A percentile compares a stretch with the other conserved stretches of the same genome.
These are phyloP conservation scores for Lutraria lutraria DNA, from an alignment of 2,888 invertebrate species.

Conservation along the genomic window DNA sequence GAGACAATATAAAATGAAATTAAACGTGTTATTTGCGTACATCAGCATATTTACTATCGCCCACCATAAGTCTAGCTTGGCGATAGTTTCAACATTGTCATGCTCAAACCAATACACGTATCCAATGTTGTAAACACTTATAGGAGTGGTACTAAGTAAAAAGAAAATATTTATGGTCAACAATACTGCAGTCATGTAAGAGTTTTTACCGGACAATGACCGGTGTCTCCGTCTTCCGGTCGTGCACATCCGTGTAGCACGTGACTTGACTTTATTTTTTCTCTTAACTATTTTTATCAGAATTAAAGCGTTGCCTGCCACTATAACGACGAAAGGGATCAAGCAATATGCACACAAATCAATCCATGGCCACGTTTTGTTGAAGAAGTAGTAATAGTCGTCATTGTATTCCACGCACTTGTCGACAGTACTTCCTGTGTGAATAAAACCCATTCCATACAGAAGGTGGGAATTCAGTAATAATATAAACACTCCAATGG, in stretches of 20 bases:
- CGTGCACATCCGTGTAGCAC: background rate
- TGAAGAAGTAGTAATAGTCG: constrained; percentile 67
- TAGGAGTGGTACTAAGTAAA: constrained; percentile 75
- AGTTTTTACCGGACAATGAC: constrained; percentile 46
- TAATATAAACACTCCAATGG: constrained; percentile 65
- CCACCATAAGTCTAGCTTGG: constrained; percentile 69
- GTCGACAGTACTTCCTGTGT: background rate
- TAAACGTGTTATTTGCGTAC: constrained; percentile 80
- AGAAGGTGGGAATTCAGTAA: constrained; percentile 75
- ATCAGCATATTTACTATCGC: constrained; percentile 77
- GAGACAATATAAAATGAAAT: constrained; percentile 80
- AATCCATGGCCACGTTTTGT: constrained; percentile 79
- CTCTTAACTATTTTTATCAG: constrained; percentile 72
- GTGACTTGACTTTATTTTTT: constrained; percentile 51
- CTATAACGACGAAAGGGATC: constrained; percentile 78
- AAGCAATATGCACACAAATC: constrained; percentile 79
- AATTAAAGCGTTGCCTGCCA: constrained; percentile 78
- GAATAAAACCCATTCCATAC: constrained; percentile 69
- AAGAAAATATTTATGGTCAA: constrained; percentile 77
- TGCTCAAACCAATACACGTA: constrained; percentile 62
- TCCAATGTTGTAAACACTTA: constrained; percentile 75
- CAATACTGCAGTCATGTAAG: constrained; percentile 78
- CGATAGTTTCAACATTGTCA: constrained; percentile 18
- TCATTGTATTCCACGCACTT: constrained; percentile 58
- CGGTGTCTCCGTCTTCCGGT: background rate